Base-by-base conservation (phyloP, 37 sponge, comb jelly and placozoan species). In the Chondrosia reniformis region DNA sequence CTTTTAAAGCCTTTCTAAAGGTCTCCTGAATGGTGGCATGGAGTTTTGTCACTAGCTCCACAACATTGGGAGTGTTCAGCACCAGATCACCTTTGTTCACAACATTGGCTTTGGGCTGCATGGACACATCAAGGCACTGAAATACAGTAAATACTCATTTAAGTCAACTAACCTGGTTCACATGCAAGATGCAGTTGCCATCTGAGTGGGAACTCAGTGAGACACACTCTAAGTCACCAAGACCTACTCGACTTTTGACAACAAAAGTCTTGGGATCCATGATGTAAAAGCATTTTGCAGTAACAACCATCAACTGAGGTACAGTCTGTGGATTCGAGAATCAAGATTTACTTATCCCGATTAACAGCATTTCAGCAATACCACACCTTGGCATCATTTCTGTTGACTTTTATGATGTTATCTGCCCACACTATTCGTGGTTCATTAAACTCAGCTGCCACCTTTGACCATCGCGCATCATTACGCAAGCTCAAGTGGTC, bases 61-160 rank as follows among this genome's bases (percentile, higher is more conserved):
- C 76, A 37, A 84, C 75, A 46, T 87, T 83, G 1, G 84, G 72
- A 9, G 28, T 79, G n/a, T 75, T 54, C 5, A 94, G 76, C 7
- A 94, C 46, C 36, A 89, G 82, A 80, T 94, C 95, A 59, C 95
- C 95, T 72, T 94, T 94, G 2, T 75, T 84, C n/a, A n/a, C n/a
- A n/a, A n/a, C n/a, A n/a, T n/a, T n/a, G n/a, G n/a, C n/a, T n/a
- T n/a, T n/a, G n/a, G n/a, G n/a, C n/a, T n/a, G n/a, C n/a, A n/a
- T n/a, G n/a, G n/a, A n/a, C 74, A 38, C 24, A 42, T 32, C 21
- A 4, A 10, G 2, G 3, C 24, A 41, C 5, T 22, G 12, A 7
- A 73, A 43, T 43, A 37, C 13, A 19, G 9, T n/a, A 39, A 49
- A 75, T 57, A 2, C 33, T 55, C 57, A 74, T 15, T 3, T n/a